Conservation (phyloP, 1,140 invertebrate genomes). For the Tetragonula clypearis region DNA sequence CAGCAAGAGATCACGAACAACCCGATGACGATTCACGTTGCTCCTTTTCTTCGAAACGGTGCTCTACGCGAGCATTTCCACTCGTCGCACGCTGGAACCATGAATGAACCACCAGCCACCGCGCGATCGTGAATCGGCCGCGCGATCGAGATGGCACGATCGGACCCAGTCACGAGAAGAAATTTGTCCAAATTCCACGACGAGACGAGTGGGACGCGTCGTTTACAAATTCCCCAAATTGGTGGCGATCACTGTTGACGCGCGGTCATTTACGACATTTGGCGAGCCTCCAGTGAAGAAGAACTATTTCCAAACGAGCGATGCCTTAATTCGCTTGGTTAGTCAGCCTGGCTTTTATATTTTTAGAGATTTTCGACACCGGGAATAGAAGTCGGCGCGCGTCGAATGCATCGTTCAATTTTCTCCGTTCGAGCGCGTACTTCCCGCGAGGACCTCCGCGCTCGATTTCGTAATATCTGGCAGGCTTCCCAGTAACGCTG, state of each 20-base stretch:
- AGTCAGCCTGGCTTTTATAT: conserved; percentile 2
- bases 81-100: background rate
- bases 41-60: conserved; percentile 42
- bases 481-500: conserved; percentile 4
- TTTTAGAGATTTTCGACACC: conserved; percentile 17
- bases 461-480: conserved; percentile 31
- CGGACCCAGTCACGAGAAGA: background rate
- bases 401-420: conserved; percentile 16
- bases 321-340: conserved; percentile 29
- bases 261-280: conserved; percentile 23
- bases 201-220: background rate
- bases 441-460: background rate
- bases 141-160: background rate
- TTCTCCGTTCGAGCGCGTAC: background rate
- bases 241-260: background rate
- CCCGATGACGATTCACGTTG: conserved; percentile 38
- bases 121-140: background rate
- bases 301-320: background rate
- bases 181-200: background rate
- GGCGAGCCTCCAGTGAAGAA: background rate
- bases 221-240: conserved; percentile 19
- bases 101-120: conserved; percentile 23
- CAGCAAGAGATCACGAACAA: conserved; percentile 34
- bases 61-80: conserved; percentile 11
- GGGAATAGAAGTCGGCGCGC: conserved; percentile 18